phyloP scores from a whole-genome alignment of 2,888 invertebrate species.

The Agonopterix arenella region DNA sequence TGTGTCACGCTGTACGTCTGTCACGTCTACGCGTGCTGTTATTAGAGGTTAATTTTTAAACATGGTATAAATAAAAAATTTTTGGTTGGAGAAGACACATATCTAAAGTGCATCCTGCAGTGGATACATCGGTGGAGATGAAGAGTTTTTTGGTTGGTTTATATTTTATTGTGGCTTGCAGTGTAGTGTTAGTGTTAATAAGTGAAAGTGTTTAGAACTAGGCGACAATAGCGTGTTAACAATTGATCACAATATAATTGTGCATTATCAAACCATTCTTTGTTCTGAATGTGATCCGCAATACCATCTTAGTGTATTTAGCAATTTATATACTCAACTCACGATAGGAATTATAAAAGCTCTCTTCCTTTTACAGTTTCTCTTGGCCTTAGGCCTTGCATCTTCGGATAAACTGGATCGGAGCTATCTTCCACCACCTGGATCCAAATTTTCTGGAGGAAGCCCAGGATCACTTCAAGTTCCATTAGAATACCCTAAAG shows the following conservation, averaged over 20 bases:
- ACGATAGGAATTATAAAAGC: background rate
- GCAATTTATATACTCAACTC: background rate
- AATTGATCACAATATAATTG: background rate
- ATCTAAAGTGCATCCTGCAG: constrained; percentile 37
- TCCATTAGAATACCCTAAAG: constrained; percentile 40
- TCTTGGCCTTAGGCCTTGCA: constrained; percentile 35
- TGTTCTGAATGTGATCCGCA: background rate
- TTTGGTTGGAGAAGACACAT: constrained; percentile 41
- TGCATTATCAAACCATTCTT: too few species aligned
- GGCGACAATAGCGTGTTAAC: constrained; percentile 13
- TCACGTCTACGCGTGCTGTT: constrained; percentile 46
- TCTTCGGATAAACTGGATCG: constrained; percentile 46
- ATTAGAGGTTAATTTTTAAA: constrained; percentile 43
- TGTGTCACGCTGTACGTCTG: constrained; percentile 57
- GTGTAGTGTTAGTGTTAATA: constrained; percentile 18
- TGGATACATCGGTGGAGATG: constrained; percentile 43
- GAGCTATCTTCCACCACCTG: constrained; percentile 54
- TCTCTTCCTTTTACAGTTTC: constrained; percentile 33
- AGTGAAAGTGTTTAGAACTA: constrained; percentile 16
- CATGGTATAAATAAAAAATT: constrained; percentile 59
- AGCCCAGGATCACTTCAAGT: constrained; percentile 32
- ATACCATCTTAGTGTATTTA: background rate
- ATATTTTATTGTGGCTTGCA: constrained; percentile 13
- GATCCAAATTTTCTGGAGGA: constrained; percentile 47
- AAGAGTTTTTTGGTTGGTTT: constrained; percentile 44